Base-by-base conservation (phyloP, 92 coral and sea anemone species). In the Bergia puertoricense region DNA sequence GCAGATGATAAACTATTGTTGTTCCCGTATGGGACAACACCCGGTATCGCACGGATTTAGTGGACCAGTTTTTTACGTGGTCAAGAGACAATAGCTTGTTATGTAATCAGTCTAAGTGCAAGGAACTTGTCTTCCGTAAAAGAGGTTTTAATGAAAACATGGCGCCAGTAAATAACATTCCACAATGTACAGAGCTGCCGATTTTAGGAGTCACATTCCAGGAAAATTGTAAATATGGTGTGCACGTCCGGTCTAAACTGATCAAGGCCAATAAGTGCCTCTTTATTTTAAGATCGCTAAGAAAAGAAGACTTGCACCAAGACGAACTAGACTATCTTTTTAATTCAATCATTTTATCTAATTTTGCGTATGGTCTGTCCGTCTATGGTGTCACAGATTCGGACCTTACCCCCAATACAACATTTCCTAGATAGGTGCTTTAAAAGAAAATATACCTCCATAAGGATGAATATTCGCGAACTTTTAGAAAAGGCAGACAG, bases 191-290 rank as follows among this genome's bases (percentile, higher is more conserved):
- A 48, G 54, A 48, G 54, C 54, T 48, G 54, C 54, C 54, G 22
- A 37, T 86, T 54, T 54, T 90, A 13, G 92, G 92, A n/a, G 86
- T 86, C 42, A 86, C 92, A 11, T 86, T 90, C 68, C 90, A 90
- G 90, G 62, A 73, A 23, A 80, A 90, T 51, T 86, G 79, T 79
- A 90, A 77, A 86, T 85, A 51, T 68, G 45, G n/a, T 66, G 18
- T 13, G 18, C 90, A 90, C 45, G 86, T 90, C 0, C 15, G 69
- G n/a, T 38, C 39, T 23, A 91, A 87, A 57, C 46, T 87, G 59
- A 23, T 88, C 74, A 77, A 91, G 69, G 88, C 90, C 54, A 91
- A 91, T 67, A 91, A 81, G 76, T 89, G 89, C 75, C 37, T 82
- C 37, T 85, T n/a, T 78, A 69, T 74, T 54, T 50, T 85, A 46